Conservation (phyloP, 1,140 invertebrate species). For the Drosophila neocordata region DNA sequence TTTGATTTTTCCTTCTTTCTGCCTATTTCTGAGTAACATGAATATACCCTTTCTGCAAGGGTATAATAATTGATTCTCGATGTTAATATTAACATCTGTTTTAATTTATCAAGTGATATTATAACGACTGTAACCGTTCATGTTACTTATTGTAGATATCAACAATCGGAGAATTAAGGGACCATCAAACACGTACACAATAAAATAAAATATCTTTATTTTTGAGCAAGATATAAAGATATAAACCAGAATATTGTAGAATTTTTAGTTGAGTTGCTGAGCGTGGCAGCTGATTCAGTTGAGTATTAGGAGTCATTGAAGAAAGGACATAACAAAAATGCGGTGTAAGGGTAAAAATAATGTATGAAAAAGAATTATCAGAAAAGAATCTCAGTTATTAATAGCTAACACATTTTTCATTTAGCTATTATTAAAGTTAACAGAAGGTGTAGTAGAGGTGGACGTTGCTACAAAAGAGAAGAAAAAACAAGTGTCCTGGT, state of each 20-base stretch:
- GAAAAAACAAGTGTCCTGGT: constrained; percentile 56
- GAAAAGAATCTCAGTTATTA: background rate
- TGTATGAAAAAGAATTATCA: background rate
- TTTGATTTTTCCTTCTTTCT: no score
- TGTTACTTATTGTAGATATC: no score
- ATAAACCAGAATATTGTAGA: background rate
- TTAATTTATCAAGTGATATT: no score
- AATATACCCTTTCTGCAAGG: no score
- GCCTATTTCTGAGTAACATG: no score
- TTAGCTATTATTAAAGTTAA: constrained; percentile 7
- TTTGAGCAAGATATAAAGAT: constrained; percentile 40
- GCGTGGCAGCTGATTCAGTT: constrained; percentile 22
- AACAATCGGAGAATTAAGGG: no score
- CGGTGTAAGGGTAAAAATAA: background rate
- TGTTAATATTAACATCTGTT: no score
- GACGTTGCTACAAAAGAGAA: background rate
- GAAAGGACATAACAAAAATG: constrained; percentile 25
- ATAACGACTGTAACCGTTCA: no score
- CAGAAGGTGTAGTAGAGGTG: constrained; percentile 18
- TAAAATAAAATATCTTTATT: constrained; percentile 57
- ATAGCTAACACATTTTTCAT: background rate
- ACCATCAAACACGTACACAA: constrained; percentile 1
- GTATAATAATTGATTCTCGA: no score
- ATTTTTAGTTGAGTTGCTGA: constrained; percentile 24
- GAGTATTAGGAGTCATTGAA: constrained; percentile 18